These are phyloP conservation scores for Malthinus seriepunctatus DNA, from an alignment of 2,888 invertebrate species.

Conservation along the genomic window DNA sequence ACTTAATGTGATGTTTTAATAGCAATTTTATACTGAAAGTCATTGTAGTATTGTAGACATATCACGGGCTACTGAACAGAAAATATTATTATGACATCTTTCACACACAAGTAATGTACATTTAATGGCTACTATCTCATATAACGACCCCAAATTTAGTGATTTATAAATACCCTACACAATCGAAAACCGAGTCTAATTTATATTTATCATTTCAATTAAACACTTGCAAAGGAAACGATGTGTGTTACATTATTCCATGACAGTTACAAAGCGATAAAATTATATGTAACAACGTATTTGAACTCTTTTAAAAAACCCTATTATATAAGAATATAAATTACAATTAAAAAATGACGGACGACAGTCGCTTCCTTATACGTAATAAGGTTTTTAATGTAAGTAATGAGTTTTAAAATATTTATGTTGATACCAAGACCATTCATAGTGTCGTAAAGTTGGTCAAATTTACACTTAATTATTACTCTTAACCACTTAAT, in stretches of 20 bases:
- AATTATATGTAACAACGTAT: constrained; percentile 33
- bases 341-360: constrained; percentile 32
- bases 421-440: constrained; percentile 10
- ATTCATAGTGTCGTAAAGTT: constrained; percentile 12
- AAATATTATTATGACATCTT: constrained; percentile 36
- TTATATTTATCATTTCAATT: constrained; percentile 47
- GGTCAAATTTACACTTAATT: constrained; percentile 25
- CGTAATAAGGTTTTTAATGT: constrained; percentile 2
- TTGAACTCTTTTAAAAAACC: constrained; percentile 33
- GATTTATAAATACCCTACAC: constrained; percentile 42
- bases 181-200: constrained; percentile 45
- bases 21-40: no score
- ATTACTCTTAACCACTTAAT: constrained; percentile 38
- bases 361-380: constrained; percentile 26
- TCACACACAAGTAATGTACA: constrained; percentile 29
- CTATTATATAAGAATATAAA: constrained; percentile 36
- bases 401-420: constrained; percentile 20
- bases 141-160: constrained; percentile 39
- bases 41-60: no score
- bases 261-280: constrained; percentile 32
- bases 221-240: constrained; percentile 36
- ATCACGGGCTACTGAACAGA: no score
- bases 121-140: constrained; percentile 36
- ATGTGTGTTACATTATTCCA: constrained; percentile 28
- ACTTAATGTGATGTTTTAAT: no score